These are phyloP conservation scores for Spilarctia lutea DNA, from an alignment of 2,888 invertebrate genomes.

Conservation along the genomic window DNA sequence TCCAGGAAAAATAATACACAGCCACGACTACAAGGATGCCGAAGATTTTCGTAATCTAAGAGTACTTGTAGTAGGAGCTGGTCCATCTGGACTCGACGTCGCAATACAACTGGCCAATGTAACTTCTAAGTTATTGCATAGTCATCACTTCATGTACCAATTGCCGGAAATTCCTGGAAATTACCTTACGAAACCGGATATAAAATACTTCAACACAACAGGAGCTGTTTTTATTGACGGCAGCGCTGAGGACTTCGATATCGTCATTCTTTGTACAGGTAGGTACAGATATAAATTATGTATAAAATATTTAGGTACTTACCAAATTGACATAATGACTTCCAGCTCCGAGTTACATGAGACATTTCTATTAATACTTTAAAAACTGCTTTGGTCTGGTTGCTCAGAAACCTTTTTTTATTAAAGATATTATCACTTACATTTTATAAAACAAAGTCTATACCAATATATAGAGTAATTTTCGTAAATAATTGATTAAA, in stretches of 20 bases:
- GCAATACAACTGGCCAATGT: slow-evolving; percentile 87
- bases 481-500: too few relatives aligned
- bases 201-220: slow-evolving; percentile 77
- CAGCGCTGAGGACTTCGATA: slow-evolving; percentile 87
- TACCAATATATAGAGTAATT: too few relatives aligned
- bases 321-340: not conserved
- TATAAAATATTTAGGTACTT: not conserved
- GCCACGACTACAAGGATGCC: slow-evolving; percentile 90
- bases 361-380: not conserved
- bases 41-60: slow-evolving; percentile 85
- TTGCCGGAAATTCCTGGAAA: slow-evolving; percentile 78
- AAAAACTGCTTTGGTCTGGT: too few relatives aligned
- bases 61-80: slow-evolving; percentile 90
- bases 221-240: slow-evolving; percentile 88
- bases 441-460: too few relatives aligned
- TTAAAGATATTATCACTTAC: too few relatives aligned
- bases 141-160: slow-evolving; percentile 83
- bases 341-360: not conserved
- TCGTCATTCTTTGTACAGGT: slow-evolving; percentile 91
- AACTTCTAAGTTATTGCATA: slow-evolving; percentile 83
- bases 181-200: slow-evolving; percentile 85
- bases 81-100: slow-evolving; percentile 91
- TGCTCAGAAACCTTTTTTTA: too few relatives aligned
- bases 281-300: slow-evolving; percentile 37
- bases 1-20: slow-evolving; percentile 89